Evolutionary conservation across 2,113 vertebrate genomes (phyloP), one percentile per base, ranked within the genome.

Genomic region (Pagrus major): DNA sequence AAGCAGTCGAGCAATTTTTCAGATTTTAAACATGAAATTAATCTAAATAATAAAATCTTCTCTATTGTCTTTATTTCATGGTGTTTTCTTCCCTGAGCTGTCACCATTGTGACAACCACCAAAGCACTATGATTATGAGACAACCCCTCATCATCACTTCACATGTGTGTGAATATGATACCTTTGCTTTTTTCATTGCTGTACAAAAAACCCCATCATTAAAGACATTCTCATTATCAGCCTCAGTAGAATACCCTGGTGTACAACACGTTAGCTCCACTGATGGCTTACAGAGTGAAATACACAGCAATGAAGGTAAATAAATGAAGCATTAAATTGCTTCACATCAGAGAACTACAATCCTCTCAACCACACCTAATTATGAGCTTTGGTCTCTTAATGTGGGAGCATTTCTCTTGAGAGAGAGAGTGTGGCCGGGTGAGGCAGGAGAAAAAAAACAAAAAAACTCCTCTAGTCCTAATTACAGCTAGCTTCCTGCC

Each of bases 401-500:
- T 73, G 76, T 82, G 71, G 55, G 59, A 87, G 78, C 52, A n/a
- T 83, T 80, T 79, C 78, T 85, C 76, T 33, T 1, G 56, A 85
- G 51, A 86, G 49, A 47, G 46, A 47, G 81, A 79, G 70, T 71
- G 68, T 7, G 52, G 42, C 59, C 61, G 64, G 51, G 47, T 23
- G 37, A 71, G 31, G 47, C 23, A 61, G 23, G 25, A 41, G 11
- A 7, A 0, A n/a, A 5, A 58, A 71, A 60, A 2, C 5, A 27
- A 7, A 58, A 71, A 61, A 2, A 5, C 64, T 60, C 41, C 60
- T 66, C 75, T 59, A 47, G 69, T 80, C 84, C 88, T 88, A 91
- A 92, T 92, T 91, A 90, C 88, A 85, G 85, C 66, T 91, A 85
- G 85, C 66, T 91, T 90, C 83, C 84, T 80, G 87, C 77, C 69